Percentiles rank a stretch among this genome's conserved stretches.
These are phyloP conservation scores for Galaxias olidus DNA, from an alignment of 2,797 vertebrate species.

Conservation along the genomic window DNA sequence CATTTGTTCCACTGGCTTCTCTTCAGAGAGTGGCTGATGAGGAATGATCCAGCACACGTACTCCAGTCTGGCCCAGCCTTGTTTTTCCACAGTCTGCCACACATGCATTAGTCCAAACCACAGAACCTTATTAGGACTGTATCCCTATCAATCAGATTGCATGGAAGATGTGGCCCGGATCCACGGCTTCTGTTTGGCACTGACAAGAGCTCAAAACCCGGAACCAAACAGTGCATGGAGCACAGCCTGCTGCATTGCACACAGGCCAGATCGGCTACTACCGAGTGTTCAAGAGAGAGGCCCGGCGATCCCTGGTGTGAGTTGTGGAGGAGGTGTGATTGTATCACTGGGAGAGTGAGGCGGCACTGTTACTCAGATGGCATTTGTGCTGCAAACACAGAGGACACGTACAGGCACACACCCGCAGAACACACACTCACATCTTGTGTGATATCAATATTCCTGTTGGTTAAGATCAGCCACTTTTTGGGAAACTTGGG, in stretches of 20 bases:
- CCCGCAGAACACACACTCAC: constrained; percentile 6
- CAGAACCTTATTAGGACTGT: constrained; percentile 11
- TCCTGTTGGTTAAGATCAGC: constrained; percentile 22
- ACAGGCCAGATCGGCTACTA: not conserved
- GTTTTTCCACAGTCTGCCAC: constrained; percentile 25
- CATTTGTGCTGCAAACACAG: constrained; percentile 40
- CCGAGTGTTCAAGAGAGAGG: not conserved
- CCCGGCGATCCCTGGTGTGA: constrained; percentile 39
- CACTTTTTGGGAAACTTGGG: constrained; percentile 1
- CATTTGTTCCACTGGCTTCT: constrained; percentile 47
- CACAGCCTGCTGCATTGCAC: constrained; percentile 19
- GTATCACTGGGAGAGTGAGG: constrained; percentile 27
- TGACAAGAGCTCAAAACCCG: not conserved
- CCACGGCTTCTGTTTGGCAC: constrained; percentile 12
- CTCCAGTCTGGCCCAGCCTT: constrained; percentile 17
- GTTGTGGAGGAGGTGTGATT: constrained; percentile 33
- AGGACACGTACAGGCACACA: too few relatives aligned
- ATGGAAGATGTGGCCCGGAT: constrained; percentile 9
- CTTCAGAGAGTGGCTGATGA: constrained; percentile 44
- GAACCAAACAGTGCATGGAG: too few relatives aligned
- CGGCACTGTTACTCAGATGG: constrained; percentile 41
- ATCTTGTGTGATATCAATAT: constrained; percentile 36
- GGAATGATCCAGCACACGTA: constrained; percentile 27
- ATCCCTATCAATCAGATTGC: not conserved
- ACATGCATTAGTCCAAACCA: constrained; percentile 46